Evolutionary conservation across 2,888 invertebrate species (phyloP), one percentile per base, ranked within the genome.

Genomic region (Epistrophe eligans): DNA sequence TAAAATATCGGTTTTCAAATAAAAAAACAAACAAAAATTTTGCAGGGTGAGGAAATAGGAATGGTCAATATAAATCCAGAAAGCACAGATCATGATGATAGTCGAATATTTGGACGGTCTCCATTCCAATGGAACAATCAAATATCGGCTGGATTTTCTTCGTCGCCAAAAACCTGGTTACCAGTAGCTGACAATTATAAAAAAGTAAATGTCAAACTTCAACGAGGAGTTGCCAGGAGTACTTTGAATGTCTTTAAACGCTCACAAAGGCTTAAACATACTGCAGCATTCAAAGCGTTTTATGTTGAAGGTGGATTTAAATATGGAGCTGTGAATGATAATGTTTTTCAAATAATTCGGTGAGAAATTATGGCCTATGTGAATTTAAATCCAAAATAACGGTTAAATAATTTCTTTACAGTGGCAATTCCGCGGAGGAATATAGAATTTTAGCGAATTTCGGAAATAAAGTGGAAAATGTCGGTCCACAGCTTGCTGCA

Each of bases 31-130:
- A n/a, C 8, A 4, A n/a, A 8, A 9, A 55, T 2, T 24, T 28
- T 48, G 8, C 15, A 91, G 91, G 96, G 96, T 0, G 96, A 96
- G 89, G 96, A 96, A 91, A 94, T 96, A 45, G 96, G 95, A 4
- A 95, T 96, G 95, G 88, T 91, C 24, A 93, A 93, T 58, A 90
- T 93, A 7, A 89, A 90, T 70, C 93, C 95, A 1, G 93, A 90
- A 66, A 92, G 91, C 55, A 90, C 90, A 0, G 84, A 74, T 2
- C 89, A 95, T 45, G 95, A 95, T 0, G 94, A 93, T 92, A 95
- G 19, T 94, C 95, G 67, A 5, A 28, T 17, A 89, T 94, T 94
- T 0, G 94, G 93, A 67, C 92, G 95, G 19, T 94, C 95, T 0
- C 95, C 95, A 0, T 94, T 94, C 92, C 95, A 95, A 88, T 95